Evolutionary conservation across 1,140 invertebrate species (phyloP), one percentile per base, ranked within the genome.

Genomic region (Lepidurus couesii): DNA sequence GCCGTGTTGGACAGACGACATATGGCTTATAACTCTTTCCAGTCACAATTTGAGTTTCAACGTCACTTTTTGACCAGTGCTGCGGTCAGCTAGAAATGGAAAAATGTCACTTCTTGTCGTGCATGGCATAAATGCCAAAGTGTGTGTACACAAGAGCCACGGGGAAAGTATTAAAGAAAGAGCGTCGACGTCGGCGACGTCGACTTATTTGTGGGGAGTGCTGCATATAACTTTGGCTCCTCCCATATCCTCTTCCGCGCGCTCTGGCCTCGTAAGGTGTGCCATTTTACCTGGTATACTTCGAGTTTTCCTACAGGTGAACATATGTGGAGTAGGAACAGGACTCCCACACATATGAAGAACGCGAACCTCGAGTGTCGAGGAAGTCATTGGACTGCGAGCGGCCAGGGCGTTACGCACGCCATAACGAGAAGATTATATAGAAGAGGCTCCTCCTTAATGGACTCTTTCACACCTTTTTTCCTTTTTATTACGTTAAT

Each of bases 111-210:
- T 21, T n/a, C 53, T 65, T 65, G 45, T 9, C 45, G 10, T 47
- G 53, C 53, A 21, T 65, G 53, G 53, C 53, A 21, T n/a, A 65
- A 65, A 65, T 9, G 13, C 13, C 53, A 65, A 65, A 21, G 53
- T 65, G 53, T 65, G 16, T 65, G 53, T 65, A 21, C 53, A 65
- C 53, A 9, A 65, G 53, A 21, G 53, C 53, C 53, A 65, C 53
- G 21, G 53, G 53, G 53, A 65, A 65, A 65, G 53, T 21, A 65
- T 65, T 65, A 65, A 65, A 65, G 53, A 65, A 65, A 65, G 53
- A 65, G 53, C 53, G 53, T 65, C 53, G 53, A 65, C 53, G 53
- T 65, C 53, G 53, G 21, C 53, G 53, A 65, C 53, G 53, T 65
- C 53, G 53, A 65, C 53, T 65, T 65, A 65, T 65, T 65, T 65